Evolutionary conservation across 2,797 vertebrate species (phyloP), one percentile per base, ranked within the genome.

Genomic region (Perodicticus potto): DNA sequence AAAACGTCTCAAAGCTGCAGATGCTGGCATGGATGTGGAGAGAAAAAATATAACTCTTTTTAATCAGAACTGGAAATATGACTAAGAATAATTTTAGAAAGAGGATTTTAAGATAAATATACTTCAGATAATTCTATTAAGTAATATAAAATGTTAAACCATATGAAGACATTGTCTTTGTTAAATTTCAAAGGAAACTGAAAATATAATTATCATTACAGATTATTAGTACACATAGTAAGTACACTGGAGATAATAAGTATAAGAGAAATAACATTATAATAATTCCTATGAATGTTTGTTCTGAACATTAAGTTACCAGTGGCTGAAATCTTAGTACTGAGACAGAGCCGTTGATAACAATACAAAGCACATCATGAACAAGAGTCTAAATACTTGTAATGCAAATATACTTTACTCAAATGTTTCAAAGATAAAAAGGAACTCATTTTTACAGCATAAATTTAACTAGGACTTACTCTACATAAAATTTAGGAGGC

Each of bases 111-210:
- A 82, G 76, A 32, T 59, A 92, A 96, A 72, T 27, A 84, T 34
- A 86, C 14, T 94, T 89, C 27, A 89, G 93, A 74, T 89, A 96
- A 98, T 93, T 84, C 43, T 72, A 89, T 88, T 95, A 92, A 89
- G 76, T 92, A 86, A 85, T 77, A 87, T 74, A 86, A 86, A 93
- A 95, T 89, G 65, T 82, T 90, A 94, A 94, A 84, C 37, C 34
- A 93, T 45, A 53, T 25, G 89, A 61, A 34, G 32, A 61, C n/a
- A 93, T 95, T 96, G 93, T 94, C 70, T 82, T 89, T 89, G 87
- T 89, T 95, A 93, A 89, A 95, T 94, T 95, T 96, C 76, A 96
- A 97, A 96, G 40, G 72, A 89, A 97, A 91, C 2, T 45, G 65
- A 94, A 94, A 95, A 92, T 76, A 3, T 61, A 92, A 85, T 95